Percentiles rank a stretch among this genome's conserved stretches.
Evolutionary conservation across 1,140 invertebrate genomes (phyloP).

Genomic region (Meteorus sp.): DNA sequence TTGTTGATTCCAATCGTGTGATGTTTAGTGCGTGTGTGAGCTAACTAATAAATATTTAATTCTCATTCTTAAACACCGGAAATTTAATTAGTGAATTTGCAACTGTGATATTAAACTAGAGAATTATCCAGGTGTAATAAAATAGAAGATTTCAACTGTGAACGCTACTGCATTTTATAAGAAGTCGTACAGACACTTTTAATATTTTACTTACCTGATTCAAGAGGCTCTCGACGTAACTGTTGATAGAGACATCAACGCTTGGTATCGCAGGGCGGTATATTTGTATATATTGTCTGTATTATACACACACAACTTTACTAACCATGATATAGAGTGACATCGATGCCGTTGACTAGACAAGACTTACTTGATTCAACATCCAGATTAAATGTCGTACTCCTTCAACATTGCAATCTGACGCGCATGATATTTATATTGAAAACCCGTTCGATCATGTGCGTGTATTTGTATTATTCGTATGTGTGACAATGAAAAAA

Average conservation of each 20-base stretch:
- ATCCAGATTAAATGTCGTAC: constrained; percentile 1
- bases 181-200: neutral
- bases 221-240: neutral
- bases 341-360: constrained; percentile 9
- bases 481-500: too few relatives aligned
- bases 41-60: neutral
- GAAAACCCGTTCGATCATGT: neutral
- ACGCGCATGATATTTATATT: too few relatives aligned
- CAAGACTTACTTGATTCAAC: neutral
- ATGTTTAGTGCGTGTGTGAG: neutral
- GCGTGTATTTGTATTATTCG: too few relatives aligned
- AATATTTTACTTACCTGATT: neutral
- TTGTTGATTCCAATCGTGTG: neutral
- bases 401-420: neutral
- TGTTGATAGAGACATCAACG: constrained; percentile 46
- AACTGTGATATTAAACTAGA: neutral
- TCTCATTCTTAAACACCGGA: neutral
- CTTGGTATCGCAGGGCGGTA: constrained; percentile 25
- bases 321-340: constrained; percentile 5
- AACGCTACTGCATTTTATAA: constrained; percentile 2
- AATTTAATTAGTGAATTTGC: constrained; percentile 1
- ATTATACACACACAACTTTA: neutral
- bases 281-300: constrained; percentile 5
- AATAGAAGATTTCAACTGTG: neutral
- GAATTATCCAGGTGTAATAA: constrained; percentile 3